Evolutionary conservation across 2,797 vertebrate genomes (phyloP), one percentile per base, ranked within the genome.

Genomic region (Crenuchus spilurus): DNA sequence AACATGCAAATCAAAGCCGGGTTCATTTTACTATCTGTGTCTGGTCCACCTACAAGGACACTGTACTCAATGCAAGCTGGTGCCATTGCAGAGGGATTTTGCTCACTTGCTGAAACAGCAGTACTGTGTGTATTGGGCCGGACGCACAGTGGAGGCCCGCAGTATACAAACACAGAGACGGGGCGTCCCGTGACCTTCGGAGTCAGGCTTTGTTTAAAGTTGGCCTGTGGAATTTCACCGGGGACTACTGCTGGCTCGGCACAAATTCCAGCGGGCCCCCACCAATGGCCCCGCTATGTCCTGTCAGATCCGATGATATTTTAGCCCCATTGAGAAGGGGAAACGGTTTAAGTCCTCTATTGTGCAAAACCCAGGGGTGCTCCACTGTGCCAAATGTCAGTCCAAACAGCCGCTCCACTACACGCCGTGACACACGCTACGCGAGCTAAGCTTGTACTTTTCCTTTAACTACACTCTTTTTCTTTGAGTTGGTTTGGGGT

Each of bases 201-300:
- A 85, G 80, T 77, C 62, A 37, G 70, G 81, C 88, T 89, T 89
- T 92, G 89, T 92, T 88, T 86, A 88, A 89, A 88, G 85, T 87
- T 73, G 81, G 72, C 67, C 79, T 83, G 86, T 88, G 89, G 85
- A 91, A 90, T 90, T 86, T 87, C 84, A 87, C 64, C 61, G 75
- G 77, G 82, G 58, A 55, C 64, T 71, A 83, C 78, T 86, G 88
- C 88, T 90, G 84, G 81, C 84, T 88, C 70, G 13, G 86, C 87
- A 86, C 81, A 84, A 85, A 89, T 89, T 90, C 87, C 84, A 85
- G 69, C 78, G 46, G 63, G 84, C 70, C 61, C 77, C 54, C 64
- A 70, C 72, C 22, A 84, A 68, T 66, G 67, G 54, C 66, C 61
- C 75, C 76, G 84, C 76, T 24, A 78, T 71, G 78, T 83, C 82